Percentiles rank a stretch among this genome's conserved stretches.
Evolutionary conservation across 2,113 vertebrate genomes (phyloP).

Genomic region (Pelvicachromis taeniatus): DNA sequence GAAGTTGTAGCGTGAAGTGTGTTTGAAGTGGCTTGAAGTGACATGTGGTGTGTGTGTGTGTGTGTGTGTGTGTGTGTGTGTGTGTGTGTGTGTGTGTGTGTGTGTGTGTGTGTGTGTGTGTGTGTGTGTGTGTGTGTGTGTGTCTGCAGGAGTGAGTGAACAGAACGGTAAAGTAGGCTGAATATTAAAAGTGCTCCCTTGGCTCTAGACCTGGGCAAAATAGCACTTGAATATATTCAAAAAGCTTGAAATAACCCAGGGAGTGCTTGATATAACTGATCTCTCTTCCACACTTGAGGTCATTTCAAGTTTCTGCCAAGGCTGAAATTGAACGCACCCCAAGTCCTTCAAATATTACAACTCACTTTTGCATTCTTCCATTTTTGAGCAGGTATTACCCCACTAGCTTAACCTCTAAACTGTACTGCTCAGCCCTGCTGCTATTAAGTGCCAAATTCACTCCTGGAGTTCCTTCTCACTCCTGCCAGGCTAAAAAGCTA

Average conservation of each 20-base stretch:
- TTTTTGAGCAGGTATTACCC: slow-evolving; percentile 25
- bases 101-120: too few relatives aligned
- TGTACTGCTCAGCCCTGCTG: slow-evolving; percentile 9
- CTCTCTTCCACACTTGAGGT: slow-evolving; percentile 19
- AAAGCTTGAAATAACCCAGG: slow-evolving; percentile 44
- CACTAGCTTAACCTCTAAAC: slow-evolving; percentile 36
- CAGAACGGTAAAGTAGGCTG: slow-evolving; percentile 51
- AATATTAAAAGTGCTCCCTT: slow-evolving; percentile 54
- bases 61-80: background rate
- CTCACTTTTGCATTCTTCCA: slow-evolving; percentile 16
- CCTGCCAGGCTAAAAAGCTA: background rate
- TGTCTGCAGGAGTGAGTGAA: slow-evolving; percentile 7
- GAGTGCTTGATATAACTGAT: slow-evolving; percentile 8
- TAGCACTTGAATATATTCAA: slow-evolving; percentile 52
- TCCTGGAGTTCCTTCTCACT: slow-evolving; percentile 4
- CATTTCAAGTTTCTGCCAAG: slow-evolving; percentile 10
- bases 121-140: background rate
- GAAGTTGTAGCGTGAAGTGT: too few relatives aligned
- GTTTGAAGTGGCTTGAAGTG: slow-evolving; percentile 52
- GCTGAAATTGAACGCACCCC: slow-evolving; percentile 22
- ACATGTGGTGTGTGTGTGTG: slow-evolving; percentile 19
- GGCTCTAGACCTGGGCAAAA: slow-evolving; percentile 46
- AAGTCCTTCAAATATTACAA: slow-evolving; percentile 20
- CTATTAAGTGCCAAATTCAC: slow-evolving; percentile 11
- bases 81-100: slow-evolving; percentile 7